Evolutionary conservation across 2,113 vertebrate genomes (phyloP).

Genomic region (Elgaria multicarinata): DNA sequence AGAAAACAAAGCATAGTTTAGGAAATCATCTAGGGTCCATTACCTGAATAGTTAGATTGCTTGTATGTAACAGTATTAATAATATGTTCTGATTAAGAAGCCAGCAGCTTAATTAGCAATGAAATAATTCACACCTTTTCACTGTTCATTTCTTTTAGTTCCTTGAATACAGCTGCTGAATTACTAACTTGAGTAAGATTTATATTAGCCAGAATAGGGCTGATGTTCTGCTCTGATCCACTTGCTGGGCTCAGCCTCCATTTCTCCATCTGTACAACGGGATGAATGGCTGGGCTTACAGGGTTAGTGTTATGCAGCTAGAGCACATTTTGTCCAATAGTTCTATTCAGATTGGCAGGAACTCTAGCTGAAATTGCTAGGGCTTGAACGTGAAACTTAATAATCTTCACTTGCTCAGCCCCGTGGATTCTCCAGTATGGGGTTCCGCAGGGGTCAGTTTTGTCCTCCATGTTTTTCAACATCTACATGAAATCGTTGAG

Average conservation of each 20-base stretch:
- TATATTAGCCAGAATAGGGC: background rate
- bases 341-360: background rate
- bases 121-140: background rate
- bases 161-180: background rate
- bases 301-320: background rate
- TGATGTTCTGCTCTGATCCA: background rate
- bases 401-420: too few species aligned
- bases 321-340: background rate
- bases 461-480: too few species aligned
- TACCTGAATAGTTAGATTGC: background rate
- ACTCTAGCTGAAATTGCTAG: background rate
- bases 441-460: too few species aligned
- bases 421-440: too few species aligned
- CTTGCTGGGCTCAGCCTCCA: background rate
- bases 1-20: background rate
- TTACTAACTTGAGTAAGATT: background rate
- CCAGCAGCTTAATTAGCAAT: background rate
- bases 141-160: background rate
- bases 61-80: background rate
- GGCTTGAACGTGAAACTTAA: background rate
- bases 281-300: background rate
- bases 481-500: too few species aligned
- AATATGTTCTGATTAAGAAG: background rate
- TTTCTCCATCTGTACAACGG: background rate
- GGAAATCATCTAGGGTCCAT: background rate